Evolutionary conservation across 2,113 vertebrate species (phyloP).

Genomic region (Oncorhynchus gorbuscha): DNA sequence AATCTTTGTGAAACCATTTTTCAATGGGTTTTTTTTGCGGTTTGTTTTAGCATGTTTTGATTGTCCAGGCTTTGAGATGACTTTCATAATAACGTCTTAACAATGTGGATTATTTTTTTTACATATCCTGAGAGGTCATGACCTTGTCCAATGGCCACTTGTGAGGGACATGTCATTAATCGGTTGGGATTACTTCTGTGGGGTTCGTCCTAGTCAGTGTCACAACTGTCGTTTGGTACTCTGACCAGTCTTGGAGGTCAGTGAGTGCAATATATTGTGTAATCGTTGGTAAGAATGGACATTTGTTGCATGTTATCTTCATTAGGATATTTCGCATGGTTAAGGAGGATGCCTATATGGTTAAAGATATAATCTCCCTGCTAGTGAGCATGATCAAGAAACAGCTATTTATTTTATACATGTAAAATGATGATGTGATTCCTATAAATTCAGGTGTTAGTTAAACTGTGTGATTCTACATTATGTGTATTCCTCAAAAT

Average conservation of each 20-base stretch:
- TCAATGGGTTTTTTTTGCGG: neutral
- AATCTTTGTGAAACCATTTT: constrained; percentile 19
- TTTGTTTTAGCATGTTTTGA: neutral
- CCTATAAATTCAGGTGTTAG: too few species aligned
- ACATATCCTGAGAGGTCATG: constrained; percentile 31
- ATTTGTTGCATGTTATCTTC: too few species aligned
- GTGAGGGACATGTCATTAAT: constrained; percentile 56
- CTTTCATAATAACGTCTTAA: constrained; percentile 29
- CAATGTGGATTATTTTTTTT: constrained; percentile 26
- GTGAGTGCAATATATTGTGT: constrained; percentile 6
- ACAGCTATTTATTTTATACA: constrained; percentile 4
- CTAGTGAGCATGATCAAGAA: constrained; percentile 7
- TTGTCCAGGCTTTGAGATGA: constrained; percentile 6
- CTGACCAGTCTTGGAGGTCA: constrained; percentile 24
- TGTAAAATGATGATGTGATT: too few species aligned
- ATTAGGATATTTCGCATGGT: too few species aligned
- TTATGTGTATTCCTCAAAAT: too few species aligned
- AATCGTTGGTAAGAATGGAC: neutral
- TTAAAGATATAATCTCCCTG: neutral
- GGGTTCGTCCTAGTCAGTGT: constrained; percentile 21
- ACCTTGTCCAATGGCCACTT: constrained; percentile 42
- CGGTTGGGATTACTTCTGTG: constrained; percentile 58
- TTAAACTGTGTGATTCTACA: too few species aligned
- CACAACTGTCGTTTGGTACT: constrained; percentile 20
- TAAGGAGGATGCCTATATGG: too few species aligned